Evolutionary conservation across 2,797 vertebrate genomes (phyloP).

Genomic region (Garrulus glandarius): DNA sequence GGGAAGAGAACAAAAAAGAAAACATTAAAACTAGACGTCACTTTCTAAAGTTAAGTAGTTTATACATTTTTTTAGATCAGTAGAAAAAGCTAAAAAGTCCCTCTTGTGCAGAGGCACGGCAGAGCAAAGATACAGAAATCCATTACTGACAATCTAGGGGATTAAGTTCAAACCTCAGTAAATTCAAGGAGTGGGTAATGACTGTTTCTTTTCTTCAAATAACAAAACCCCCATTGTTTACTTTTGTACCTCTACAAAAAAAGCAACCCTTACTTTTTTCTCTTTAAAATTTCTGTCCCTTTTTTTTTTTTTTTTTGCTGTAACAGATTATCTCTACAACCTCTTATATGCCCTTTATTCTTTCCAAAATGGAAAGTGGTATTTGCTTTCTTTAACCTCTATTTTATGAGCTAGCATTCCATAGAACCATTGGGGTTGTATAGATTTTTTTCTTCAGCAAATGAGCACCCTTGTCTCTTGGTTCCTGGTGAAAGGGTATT

Average conservation of each 20-base stretch:
- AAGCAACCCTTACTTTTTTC: background rate
- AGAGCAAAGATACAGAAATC: background rate
- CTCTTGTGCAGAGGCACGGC: background rate
- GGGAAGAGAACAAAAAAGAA: background rate
- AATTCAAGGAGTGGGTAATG: background rate
- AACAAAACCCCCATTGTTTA: background rate
- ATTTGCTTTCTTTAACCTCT: background rate
- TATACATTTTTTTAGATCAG: background rate
- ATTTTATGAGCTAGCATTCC: background rate
- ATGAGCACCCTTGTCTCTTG: background rate
- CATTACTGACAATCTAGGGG: background rate
- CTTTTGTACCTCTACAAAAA: background rate
- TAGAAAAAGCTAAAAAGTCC: background rate
- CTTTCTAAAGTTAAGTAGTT: background rate
- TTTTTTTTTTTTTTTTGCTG: background rate
- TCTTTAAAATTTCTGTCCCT: background rate
- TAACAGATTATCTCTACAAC: background rate
- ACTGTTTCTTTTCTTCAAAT: background rate
- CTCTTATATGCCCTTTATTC: background rate
- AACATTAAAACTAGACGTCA: background rate
- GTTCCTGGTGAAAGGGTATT: background rate
- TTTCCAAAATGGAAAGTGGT: background rate
- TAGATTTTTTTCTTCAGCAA: background rate
- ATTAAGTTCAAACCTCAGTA: conserved; percentile 16
- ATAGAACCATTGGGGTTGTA: background rate